These are phyloP conservation scores for Argyrosomus japonicus DNA, from an alignment of 2,113 vertebrate species.

Conservation along the genomic window DNA sequence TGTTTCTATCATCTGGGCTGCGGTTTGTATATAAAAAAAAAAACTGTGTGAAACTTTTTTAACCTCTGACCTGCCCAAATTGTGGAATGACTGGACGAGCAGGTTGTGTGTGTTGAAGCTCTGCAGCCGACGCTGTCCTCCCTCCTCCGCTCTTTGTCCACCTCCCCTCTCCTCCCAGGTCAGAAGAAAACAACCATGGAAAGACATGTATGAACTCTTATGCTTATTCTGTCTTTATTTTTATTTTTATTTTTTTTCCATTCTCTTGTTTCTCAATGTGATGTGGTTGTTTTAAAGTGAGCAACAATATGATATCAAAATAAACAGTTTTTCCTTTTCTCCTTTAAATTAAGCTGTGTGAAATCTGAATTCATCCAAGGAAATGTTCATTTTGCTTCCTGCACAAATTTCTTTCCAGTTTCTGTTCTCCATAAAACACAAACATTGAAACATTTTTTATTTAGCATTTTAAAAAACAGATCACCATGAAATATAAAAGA, in stretches of 20 bases:
- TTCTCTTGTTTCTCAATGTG: conserved; percentile 70
- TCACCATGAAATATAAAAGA: too few species aligned
- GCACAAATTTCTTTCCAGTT: background rate
- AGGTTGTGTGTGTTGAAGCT: conserved; percentile 26
- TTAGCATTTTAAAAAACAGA: background rate
- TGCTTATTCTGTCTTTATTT: conserved; percentile 62
- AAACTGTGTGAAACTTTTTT: conserved; percentile 42
- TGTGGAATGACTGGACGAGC: conserved; percentile 38
- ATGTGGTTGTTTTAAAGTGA: conserved; percentile 76
- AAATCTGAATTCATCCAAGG: conserved; percentile 1
- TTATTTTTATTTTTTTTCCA: conserved; percentile 42
- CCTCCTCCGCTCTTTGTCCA: conserved; percentile 14
- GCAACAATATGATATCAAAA: conserved; percentile 65
- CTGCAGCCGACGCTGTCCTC: conserved; percentile 21
- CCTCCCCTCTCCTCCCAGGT: conserved; percentile 20
- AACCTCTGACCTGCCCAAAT: conserved; percentile 48
- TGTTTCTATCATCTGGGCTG: conserved; percentile 46
- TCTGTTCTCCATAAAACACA: background rate
- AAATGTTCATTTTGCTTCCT: background rate
- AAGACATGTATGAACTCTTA: conserved; percentile 54
- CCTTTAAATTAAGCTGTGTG: conserved; percentile 23
- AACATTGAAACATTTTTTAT: background rate
- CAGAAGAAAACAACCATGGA: conserved; percentile 44
- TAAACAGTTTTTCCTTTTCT: conserved; percentile 63
- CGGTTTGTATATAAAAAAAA: conserved; percentile 53